These are phyloP conservation scores for Erynnis tages DNA, from an alignment of 2,888 invertebrate genomes.

Conservation along the genomic window DNA sequence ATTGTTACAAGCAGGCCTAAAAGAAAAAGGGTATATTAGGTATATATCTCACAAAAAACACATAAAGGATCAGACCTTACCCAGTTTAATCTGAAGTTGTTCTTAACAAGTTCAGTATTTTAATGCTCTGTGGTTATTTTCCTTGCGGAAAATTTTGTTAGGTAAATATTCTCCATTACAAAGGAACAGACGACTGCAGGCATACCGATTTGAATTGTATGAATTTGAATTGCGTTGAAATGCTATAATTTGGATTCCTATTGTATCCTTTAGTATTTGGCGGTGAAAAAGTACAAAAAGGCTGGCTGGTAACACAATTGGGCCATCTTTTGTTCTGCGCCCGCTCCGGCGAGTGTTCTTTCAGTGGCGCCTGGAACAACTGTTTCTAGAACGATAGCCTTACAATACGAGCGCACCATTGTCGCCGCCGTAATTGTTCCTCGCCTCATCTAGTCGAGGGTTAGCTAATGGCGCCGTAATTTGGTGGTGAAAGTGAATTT, in stretches of 20 bases:
- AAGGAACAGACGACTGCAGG: no score
- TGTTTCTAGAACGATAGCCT: conserved; percentile 60
- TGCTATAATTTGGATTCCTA: conserved; percentile 41
- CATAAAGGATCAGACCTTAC: no score
- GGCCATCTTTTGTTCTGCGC: conserved; percentile 55
- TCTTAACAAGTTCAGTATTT: no score
- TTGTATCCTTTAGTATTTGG: conserved; percentile 52
- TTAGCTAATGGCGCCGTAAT: conserved; percentile 55
- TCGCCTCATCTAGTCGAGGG: conserved; percentile 57
- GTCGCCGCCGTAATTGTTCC: conserved; percentile 61
- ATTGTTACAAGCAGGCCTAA: no score
- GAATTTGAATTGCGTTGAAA: conserved; percentile 16
- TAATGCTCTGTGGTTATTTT: no score
- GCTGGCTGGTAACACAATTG: conserved; percentile 58
- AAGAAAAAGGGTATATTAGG: no score
- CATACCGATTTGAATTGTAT: conserved; percentile 23
- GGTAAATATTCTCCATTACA: no score
- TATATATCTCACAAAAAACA: no score
- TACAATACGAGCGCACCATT: conserved; percentile 59
- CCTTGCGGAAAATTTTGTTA: no score
- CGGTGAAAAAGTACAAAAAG: conserved; percentile 49
- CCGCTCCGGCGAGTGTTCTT: conserved; percentile 50
- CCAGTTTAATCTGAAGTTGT: no score
- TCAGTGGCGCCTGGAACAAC: conserved; percentile 54
- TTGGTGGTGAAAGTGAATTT: conserved; percentile 40